Evolutionary conservation across 2,888 invertebrate species (phyloP).

Genomic region (Brachylomia viminalis): DNA sequence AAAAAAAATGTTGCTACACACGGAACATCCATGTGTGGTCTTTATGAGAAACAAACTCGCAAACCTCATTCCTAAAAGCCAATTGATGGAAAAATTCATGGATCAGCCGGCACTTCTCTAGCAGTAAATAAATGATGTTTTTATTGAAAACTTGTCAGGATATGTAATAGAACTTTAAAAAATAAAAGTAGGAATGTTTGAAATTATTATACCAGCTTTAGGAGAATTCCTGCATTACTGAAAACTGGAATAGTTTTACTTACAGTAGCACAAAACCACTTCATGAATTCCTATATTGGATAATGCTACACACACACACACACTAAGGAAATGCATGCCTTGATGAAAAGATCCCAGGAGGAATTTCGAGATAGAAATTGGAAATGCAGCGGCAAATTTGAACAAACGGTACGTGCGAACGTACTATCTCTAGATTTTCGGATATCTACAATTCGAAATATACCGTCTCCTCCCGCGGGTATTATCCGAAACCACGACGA

Average conservation of each 20-base stretch:
- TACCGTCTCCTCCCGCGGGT: slow-evolving; percentile 15
- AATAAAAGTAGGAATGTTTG: too few species aligned
- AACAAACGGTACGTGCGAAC: slow-evolving; percentile 20
- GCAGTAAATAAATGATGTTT: neutral
- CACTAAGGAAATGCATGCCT: slow-evolving; percentile 36
- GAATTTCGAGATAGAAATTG: slow-evolving; percentile 44
- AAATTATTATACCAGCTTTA: neutral
- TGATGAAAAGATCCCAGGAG: slow-evolving; percentile 52
- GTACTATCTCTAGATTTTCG: slow-evolving; percentile 34
- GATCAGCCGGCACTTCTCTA: neutral
- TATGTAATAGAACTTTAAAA: too few species aligned
- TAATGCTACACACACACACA: slow-evolving; percentile 16
- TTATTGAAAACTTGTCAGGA: neutral
- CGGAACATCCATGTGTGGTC: neutral
- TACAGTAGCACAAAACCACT: slow-evolving; percentile 2
- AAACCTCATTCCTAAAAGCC: neutral
- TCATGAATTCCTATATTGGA: neutral
- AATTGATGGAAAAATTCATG: neutral
- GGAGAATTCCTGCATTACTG: neutral
- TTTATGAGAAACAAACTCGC: neutral
- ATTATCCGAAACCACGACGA: slow-evolving; percentile 17
- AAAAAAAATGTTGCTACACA: neutral
- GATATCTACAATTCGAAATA: slow-evolving; percentile 22
- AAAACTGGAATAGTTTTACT: neutral
- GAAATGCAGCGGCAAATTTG: slow-evolving; percentile 46